Evolutionary conservation across 2,888 invertebrate genomes (phyloP).

Genomic region (Philhelius pedissequus): DNA sequence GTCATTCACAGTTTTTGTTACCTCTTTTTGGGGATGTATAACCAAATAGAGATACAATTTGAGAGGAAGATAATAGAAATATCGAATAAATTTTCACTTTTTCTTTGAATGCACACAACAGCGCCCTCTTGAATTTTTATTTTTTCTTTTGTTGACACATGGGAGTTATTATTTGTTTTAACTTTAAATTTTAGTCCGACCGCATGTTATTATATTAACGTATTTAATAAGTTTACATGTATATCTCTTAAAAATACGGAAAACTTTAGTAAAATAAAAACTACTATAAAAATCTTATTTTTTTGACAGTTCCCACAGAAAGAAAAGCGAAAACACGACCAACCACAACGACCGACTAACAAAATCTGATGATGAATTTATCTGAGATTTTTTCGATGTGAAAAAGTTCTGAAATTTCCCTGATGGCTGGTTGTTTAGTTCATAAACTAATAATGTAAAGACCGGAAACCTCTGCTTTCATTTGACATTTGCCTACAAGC

Average conservation of each 20-base stretch:
- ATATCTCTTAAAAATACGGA: conserved; percentile 7
- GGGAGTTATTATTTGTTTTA: neutral
- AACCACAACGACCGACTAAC: conserved; percentile 51
- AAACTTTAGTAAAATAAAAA: conserved; percentile 7
- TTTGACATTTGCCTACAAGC: too few relatives aligned
- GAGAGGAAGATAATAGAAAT: conserved; percentile 31
- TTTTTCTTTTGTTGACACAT: conserved; percentile 28
- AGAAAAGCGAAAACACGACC: conserved; percentile 38
- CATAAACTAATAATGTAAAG: too few relatives aligned
- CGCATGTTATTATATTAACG: neutral
- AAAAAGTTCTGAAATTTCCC: conserved; percentile 57
- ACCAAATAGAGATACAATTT: conserved; percentile 20
- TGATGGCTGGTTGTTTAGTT: neutral
- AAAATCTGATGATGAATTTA: conserved; percentile 52
- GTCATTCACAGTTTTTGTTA: conserved; percentile 52
- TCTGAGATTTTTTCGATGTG: conserved; percentile 53
- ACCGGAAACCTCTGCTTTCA: too few relatives aligned
- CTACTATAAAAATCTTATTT: conserved; percentile 13
- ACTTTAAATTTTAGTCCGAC: neutral
- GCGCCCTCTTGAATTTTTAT: conserved; percentile 51
- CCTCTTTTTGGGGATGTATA: conserved; percentile 29
- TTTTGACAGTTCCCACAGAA: conserved; percentile 34
- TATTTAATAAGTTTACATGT: neutral
- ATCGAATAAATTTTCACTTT: conserved; percentile 56
- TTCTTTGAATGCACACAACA: conserved; percentile 51